Base-by-base conservation (phyloP, 2,797 vertebrate species). In the Poecile montanus region DNA sequence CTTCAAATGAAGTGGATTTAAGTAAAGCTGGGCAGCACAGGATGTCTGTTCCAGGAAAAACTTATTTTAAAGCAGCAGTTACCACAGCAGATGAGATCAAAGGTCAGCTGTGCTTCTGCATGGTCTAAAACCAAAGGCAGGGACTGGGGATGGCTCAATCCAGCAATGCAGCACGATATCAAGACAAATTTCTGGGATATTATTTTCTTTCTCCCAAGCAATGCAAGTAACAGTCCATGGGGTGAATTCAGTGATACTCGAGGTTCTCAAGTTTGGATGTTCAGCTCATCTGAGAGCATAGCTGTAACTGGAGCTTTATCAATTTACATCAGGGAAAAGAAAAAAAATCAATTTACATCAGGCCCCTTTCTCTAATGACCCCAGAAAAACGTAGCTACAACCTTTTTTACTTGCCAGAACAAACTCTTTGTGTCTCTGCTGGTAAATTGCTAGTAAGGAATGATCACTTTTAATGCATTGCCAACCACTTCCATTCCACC, bases 1-100 rank as follows among this genome's bases (percentile, higher is more conserved):
- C 56, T 80, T 74, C 34, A 85, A 57, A 67, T 74, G 42, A 80
- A 74, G 20, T 62, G 48, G 66, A 48, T 91, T 88, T 65, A 58
- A 68, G 54, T 36, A 61, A 85, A 77, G 42, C 50, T 93, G 56
- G 50, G 26, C 50, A 93, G 44, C 58, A n/a, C 0, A 78, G 47
- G 40, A 30, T 23, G 22, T 16, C 23, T 68, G 54, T 13, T 58
- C 16, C 77, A 85, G 14, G 10, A 65, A 45, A 53, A 77, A 21
- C 23, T 40, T 40, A 14, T 22, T 70, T 86, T 48, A 57, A 88
- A 75, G 32, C 73, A 58, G 32, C 54, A 81, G 27, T 47, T 48
- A 23, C 30, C 38, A 34, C 6, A 18, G 2, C 44, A 47, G 34
- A 8, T 10, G 34, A 78, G n/a, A 84, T 38, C 58, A 62, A 72